phyloP scores from a whole-genome alignment of 2,797 vertebrate species.

The Hypotaenidia okinawae region DNA sequence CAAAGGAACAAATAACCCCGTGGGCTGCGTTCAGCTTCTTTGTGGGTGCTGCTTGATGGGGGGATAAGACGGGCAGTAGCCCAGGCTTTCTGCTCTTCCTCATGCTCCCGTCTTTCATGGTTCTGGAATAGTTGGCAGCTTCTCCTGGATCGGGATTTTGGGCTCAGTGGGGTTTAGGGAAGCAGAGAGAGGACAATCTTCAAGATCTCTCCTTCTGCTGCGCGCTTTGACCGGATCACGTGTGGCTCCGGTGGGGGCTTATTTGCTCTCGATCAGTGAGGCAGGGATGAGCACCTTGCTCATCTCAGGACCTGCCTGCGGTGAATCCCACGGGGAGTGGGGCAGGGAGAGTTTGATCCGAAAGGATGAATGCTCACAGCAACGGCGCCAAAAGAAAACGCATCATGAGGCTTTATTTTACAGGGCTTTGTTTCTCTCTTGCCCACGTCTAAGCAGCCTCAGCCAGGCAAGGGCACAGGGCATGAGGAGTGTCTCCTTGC shows the following conservation, averaged over 20 bases:
- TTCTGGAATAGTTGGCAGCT: not conserved
- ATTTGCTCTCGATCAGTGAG: fast-evolving
- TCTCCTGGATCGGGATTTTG: not conserved
- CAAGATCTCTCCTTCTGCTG: not conserved
- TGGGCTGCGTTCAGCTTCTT: not conserved
- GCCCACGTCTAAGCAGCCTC: not conserved
- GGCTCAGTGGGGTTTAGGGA: not conserved
- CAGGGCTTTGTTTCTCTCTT: not conserved
- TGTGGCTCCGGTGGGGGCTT: not conserved
- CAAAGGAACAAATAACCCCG: not conserved
- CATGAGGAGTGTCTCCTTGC: fast-evolving
- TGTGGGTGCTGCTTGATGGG: not conserved
- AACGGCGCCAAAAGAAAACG: not conserved
- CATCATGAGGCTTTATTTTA: not conserved
- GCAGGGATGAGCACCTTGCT: not conserved
- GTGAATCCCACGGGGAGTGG: not conserved
- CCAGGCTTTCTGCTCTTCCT: not conserved
- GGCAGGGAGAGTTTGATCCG: not conserved
- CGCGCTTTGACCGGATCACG: not conserved
- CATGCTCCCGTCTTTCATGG: fast-evolving
- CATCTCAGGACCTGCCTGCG: not conserved
- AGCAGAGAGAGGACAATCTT: not conserved
- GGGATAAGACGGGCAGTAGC: not conserved
- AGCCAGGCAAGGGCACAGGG: fast-evolving
- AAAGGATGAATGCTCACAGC: not conserved